Percentiles rank a stretch among this genome's conserved stretches.
These are phyloP conservation scores for Spilogale gracilis DNA, from an alignment of 2,113 vertebrate species.

Conservation along the genomic window DNA sequence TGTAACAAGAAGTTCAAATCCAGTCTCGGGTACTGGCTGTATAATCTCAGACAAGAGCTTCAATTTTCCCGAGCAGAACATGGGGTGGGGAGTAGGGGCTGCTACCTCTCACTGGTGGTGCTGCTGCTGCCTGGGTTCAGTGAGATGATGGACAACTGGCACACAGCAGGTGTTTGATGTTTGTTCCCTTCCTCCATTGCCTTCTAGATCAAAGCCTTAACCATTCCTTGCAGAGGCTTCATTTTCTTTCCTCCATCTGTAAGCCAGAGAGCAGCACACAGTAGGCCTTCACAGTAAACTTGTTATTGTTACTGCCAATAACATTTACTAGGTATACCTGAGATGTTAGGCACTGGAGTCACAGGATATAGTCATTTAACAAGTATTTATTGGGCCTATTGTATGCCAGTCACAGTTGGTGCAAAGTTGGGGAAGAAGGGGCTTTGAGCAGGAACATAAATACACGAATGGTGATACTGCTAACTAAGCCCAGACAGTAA, in stretches of 20 bases:
- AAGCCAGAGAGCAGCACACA: not conserved
- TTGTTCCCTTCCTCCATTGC: not conserved
- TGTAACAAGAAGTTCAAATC: not conserved
- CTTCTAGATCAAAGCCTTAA: not conserved
- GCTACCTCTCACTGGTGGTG: not conserved
- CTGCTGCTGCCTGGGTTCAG: not conserved
- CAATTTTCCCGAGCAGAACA: not conserved
- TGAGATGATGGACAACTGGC: not conserved
- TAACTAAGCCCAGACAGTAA: not conserved
- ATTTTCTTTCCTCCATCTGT: not conserved
- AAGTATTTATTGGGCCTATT: not conserved
- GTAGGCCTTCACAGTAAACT: not conserved
- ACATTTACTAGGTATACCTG: not conserved
- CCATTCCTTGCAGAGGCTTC: not conserved
- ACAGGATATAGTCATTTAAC: not conserved
- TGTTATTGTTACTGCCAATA: not conserved
- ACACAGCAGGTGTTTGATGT: not conserved
- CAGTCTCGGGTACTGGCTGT: not conserved
- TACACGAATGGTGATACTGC: not conserved
- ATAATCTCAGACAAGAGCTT: not conserved
- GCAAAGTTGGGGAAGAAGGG: not conserved
- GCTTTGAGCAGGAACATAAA: not conserved
- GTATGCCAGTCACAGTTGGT: not conserved
- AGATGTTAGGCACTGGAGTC: not conserved
- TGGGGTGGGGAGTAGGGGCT: not conserved